Percentiles rank a stretch among this genome's conserved stretches.
phyloP scores from a whole-genome alignment of 2,797 vertebrate species.

The Danio kyathit region DNA sequence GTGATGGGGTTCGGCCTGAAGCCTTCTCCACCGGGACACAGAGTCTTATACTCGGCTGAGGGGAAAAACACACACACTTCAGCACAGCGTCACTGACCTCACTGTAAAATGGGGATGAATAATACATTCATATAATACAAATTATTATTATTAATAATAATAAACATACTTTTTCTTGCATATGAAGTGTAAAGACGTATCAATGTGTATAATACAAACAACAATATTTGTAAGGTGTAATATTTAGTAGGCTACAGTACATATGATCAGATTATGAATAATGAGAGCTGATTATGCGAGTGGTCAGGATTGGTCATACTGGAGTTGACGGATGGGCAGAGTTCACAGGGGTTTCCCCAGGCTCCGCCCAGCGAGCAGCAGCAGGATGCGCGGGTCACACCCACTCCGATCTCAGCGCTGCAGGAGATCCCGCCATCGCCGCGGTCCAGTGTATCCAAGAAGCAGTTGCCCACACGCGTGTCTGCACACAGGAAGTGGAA shows the following conservation, averaged over 20 bases:
- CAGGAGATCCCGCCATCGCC: slow-evolving; percentile 92
- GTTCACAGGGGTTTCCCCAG: slow-evolving; percentile 95
- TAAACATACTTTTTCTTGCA: too few species aligned
- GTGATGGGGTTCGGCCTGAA: slow-evolving; percentile 94
- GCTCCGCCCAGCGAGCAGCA: slow-evolving; percentile 92
- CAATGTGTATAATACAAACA: too few species aligned
- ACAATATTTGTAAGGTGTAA: too few species aligned
- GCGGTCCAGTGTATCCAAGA: slow-evolving; percentile 86
- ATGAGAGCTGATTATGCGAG: too few species aligned
- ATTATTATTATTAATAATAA: too few species aligned
- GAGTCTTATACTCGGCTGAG: slow-evolving; percentile 92
- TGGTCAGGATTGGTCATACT: slow-evolving; percentile 76
- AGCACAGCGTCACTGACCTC: not conserved
- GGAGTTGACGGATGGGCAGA: slow-evolving; percentile 88
- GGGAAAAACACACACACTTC: slow-evolving; percentile 9
- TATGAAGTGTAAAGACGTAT: too few species aligned
- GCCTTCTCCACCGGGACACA: slow-evolving; percentile 94
- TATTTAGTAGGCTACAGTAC: not conserved
- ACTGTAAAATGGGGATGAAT: too few species aligned
- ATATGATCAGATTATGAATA: not conserved
- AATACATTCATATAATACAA: too few species aligned
- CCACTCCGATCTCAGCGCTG: slow-evolving; percentile 89
- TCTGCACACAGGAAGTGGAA: slow-evolving; percentile 73
- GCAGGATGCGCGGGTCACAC: slow-evolving; percentile 90
- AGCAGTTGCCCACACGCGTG: slow-evolving; percentile 91